A percentile compares a stretch with the other conserved stretches of the same genome.
These are phyloP conservation scores for Cheirogaleus medius DNA, from an alignment of 2,113 vertebrate genomes.

Conservation along the genomic window DNA sequence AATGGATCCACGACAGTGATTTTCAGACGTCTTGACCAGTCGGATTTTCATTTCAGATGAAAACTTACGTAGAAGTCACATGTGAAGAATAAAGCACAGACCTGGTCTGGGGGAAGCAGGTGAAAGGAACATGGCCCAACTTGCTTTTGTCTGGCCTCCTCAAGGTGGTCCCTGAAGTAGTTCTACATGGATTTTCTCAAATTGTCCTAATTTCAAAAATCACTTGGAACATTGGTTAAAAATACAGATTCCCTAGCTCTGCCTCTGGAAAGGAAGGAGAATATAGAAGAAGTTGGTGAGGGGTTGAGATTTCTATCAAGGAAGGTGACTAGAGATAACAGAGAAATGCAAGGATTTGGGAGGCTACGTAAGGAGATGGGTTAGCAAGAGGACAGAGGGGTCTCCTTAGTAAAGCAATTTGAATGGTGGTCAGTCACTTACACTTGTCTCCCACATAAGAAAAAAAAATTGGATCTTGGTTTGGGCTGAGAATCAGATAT, in stretches of 20 bases:
- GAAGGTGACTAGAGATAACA: background rate
- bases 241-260: background rate
- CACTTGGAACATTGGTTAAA: background rate
- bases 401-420: background rate
- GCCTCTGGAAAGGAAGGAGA: background rate
- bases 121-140: background rate
- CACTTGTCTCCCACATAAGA: slow-evolving; percentile 62
- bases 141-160: background rate
- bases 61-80: background rate
- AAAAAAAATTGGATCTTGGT: slow-evolving; percentile 47
- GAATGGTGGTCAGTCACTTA: background rate
- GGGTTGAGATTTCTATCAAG: background rate
- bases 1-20: background rate
- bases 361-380: background rate
- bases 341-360: background rate
- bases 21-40: background rate
- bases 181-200: background rate
- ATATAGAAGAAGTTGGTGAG: background rate
- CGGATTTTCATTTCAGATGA: background rate
- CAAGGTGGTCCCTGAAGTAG: background rate
- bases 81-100: background rate
- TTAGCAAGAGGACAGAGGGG: background rate
- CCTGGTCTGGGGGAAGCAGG: background rate
- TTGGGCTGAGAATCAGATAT: slow-evolving; percentile 55
- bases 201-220: background rate